Percentiles rank a stretch among this genome's conserved stretches.
Evolutionary conservation across 2,797 vertebrate genomes (phyloP).

Genomic region (Gallinago solitaria): DNA sequence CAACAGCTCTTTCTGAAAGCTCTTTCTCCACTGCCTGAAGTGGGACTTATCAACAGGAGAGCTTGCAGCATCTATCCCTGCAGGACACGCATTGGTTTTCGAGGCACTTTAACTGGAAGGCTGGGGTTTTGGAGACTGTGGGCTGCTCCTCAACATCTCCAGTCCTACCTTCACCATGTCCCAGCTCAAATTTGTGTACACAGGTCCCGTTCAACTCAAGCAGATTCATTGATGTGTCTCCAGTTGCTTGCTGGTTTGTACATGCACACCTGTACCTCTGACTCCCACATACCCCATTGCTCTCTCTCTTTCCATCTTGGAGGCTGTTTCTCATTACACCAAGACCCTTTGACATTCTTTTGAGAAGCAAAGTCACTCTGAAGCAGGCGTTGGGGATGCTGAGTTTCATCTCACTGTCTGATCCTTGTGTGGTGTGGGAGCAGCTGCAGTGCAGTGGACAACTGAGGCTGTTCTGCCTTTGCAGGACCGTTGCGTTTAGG

Average conservation of each 20-base stretch:
- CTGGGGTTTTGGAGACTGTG: not conserved
- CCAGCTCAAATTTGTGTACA: not conserved
- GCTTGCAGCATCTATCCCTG: not conserved
- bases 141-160: not conserved
- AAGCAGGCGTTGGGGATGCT: not conserved
- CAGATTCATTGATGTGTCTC: not conserved
- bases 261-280: accelerated
- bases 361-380: not conserved
- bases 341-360: not conserved
- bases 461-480: not conserved
- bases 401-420: not conserved
- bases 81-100: accelerated
- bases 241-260: not conserved
- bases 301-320: not conserved
- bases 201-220: accelerated
- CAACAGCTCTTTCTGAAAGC: not conserved
- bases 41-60: not conserved
- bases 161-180: not conserved
- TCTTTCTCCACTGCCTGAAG: not conserved
- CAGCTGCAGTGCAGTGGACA: accelerated
- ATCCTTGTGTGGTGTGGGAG: not conserved
- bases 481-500: accelerated
- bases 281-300: not conserved
- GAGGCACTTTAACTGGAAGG: accelerated
- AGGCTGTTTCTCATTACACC: not conserved